Evolutionary conservation across 2,113 vertebrate species (phyloP).

Genomic region (Coryphaenoides rupestris): DNA sequence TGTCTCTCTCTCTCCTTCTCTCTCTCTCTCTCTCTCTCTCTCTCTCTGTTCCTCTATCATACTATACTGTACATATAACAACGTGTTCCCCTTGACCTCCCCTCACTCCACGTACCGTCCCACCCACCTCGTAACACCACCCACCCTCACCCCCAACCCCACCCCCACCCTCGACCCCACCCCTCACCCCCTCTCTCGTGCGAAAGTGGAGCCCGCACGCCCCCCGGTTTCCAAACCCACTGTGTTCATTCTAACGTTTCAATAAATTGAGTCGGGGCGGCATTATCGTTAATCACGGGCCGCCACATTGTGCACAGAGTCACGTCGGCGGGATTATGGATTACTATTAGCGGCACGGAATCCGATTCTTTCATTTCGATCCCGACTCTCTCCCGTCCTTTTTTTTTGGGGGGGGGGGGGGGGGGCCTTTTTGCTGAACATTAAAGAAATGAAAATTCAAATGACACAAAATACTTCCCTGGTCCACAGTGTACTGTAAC

Average conservation of each 20-base stretch:
- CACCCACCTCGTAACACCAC: no score
- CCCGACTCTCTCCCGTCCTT: conserved; percentile 73
- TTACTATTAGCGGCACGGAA: conserved; percentile 84
- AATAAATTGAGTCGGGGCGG: conserved; percentile 79
- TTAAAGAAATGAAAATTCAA: conserved; percentile 60
- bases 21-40: conserved; percentile 27
- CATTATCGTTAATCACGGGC: conserved; percentile 83
- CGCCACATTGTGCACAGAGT: conserved; percentile 82
- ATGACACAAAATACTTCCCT: conserved; percentile 75
- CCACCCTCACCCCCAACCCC: neutral
- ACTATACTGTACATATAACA: conserved; percentile 17
- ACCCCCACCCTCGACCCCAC: neutral
- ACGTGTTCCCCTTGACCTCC: neutral
- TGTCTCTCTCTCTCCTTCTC: conserved; percentile 19
- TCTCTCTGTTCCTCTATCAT: conserved; percentile 55
- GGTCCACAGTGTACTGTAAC: conserved; percentile 69
- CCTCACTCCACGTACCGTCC: neutral
- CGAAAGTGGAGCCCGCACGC: conserved; percentile 62
- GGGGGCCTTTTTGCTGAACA: conserved; percentile 72
- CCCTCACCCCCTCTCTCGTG: conserved; percentile 32
- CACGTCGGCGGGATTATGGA: conserved; percentile 82
- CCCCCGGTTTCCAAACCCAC: conserved; percentile 71
- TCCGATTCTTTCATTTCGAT: conserved; percentile 83
- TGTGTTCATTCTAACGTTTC: conserved; percentile 81
- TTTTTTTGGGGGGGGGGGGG: no score